Base-by-base conservation (phyloP, 2,888 invertebrate species). In the Troides helena region DNA sequence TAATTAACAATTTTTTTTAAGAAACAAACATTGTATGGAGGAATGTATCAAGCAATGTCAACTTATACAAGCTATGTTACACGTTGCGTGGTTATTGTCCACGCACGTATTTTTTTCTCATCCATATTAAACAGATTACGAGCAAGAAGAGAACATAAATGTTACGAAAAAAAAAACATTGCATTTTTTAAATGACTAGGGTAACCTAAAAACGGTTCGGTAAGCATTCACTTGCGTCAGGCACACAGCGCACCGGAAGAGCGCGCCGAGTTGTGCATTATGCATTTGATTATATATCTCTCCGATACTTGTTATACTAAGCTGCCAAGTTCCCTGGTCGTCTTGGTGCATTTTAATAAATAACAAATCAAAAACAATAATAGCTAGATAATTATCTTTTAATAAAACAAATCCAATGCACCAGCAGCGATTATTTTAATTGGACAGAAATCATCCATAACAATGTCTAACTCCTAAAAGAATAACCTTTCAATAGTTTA, bases 151-250 rank as follows among this genome's bases (percentile, higher is more conserved):
- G 25, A 50, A 17, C 18, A 50, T 50, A 17, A 14, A 50, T 50
- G 17, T 50, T 50, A 17, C 50, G 46, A 50, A 50, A 50, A 46
- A 30, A 30, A 50, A 50, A 18, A 12, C 50, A 50, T 50, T 50
- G 50, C 50, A 50, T 50, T 17, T 30, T 25, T 30, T 23, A 60
- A 30, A 60, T 30, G 18, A 30, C 18, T 25, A 60, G 30, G n/a
- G 18, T 61, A n/a, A 61, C 39, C n/a, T n/a, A 61, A 10, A 36
- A 60, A 61, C 36, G 61, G 7, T 50, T 50, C 50, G 50, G 50
- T 50, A 17, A 50, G 18, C 50, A 50, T 50, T 50, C 50, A 17
- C 12, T 50, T 50, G 17, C 50, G 17, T 50, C 50, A 50, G 50
- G 18, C 2, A 50, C 50, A 50, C 14, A 39, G 1, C 10, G 7